phyloP scores from a whole-genome alignment of 2,888 invertebrate species.

The Drosophila kanekoi region DNA sequence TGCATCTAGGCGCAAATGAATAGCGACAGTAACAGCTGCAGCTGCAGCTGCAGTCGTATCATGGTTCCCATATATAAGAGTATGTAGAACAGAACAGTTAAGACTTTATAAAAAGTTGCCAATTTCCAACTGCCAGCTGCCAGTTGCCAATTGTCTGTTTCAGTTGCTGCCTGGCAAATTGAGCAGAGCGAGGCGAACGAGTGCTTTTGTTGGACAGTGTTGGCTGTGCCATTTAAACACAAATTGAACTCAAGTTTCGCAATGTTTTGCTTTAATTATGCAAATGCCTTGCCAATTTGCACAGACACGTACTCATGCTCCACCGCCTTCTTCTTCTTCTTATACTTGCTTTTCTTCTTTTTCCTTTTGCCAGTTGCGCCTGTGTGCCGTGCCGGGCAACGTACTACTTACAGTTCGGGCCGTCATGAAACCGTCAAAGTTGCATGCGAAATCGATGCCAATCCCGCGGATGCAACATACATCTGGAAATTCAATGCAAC shows the following conservation, averaged over 20 bases:
- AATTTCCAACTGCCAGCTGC: constrained; percentile 9
- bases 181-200: constrained; percentile 39
- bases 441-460: constrained; percentile 91
- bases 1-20: constrained; percentile 21
- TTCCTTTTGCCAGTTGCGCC: constrained; percentile 87
- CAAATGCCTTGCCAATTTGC: constrained; percentile 65
- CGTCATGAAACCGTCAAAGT: constrained; percentile 89
- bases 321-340: not conserved
- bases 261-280: constrained; percentile 79
- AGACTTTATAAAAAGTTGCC: constrained; percentile 28
- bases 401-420: constrained; percentile 90
- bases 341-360: not conserved
- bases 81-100: constrained; percentile 5
- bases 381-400: constrained; percentile 89
- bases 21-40: constrained; percentile 5
- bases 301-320: constrained; percentile 37
- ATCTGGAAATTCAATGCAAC: constrained; percentile 92
- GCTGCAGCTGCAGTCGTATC: constrained; percentile 5
- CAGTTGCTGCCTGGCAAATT: constrained; percentile 42
- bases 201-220: constrained; percentile 27
- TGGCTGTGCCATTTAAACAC: constrained; percentile 45
- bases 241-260: constrained; percentile 61
- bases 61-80: not conserved
- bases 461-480: constrained; percentile 89
- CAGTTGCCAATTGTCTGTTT: constrained; percentile 15